These are phyloP conservation scores for Aphodius granarius DNA, from an alignment of 2,888 invertebrate genomes.

Conservation along the genomic window DNA sequence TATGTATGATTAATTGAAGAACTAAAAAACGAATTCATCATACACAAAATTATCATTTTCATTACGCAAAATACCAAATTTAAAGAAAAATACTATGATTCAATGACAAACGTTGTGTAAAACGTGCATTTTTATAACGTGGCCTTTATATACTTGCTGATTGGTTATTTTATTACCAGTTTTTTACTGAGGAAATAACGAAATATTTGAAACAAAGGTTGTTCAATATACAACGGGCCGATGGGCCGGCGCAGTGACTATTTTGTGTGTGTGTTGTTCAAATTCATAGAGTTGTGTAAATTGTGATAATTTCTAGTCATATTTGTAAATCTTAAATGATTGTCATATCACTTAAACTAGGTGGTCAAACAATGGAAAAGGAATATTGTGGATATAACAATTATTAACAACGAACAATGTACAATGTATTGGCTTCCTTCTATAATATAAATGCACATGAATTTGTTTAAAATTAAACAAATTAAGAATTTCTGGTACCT, in stretches of 20 bases:
- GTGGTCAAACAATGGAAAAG: background rate
- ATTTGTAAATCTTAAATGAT: conserved; percentile 4
- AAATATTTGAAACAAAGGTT: background rate
- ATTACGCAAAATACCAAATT: background rate
- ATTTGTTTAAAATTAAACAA: background rate
- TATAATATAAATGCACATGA: conserved; percentile 5
- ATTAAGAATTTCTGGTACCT: too few relatives aligned
- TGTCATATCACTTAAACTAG: conserved; percentile 14
- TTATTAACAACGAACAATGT: background rate
- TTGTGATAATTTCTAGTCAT: conserved; percentile 28
- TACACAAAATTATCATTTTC: background rate
- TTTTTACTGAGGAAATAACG: background rate
- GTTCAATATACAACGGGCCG: background rate
- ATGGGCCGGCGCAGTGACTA: background rate
- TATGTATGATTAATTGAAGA: conserved; percentile 2
- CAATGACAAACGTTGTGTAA: background rate
- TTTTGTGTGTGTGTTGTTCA: conserved; percentile 4
- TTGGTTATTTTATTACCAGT: conserved; percentile 4
- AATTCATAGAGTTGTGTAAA: conserved; percentile 20
- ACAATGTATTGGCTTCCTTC: background rate
- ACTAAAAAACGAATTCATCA: background rate
- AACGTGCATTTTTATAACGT: conserved; percentile 8
- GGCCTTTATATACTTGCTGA: conserved; percentile 10
- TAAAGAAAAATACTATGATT: background rate
- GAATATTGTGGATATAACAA: background rate